Evolutionary conservation across 2,113 vertebrate species (phyloP).

Genomic region (Dipodomys stephensi): DNA sequence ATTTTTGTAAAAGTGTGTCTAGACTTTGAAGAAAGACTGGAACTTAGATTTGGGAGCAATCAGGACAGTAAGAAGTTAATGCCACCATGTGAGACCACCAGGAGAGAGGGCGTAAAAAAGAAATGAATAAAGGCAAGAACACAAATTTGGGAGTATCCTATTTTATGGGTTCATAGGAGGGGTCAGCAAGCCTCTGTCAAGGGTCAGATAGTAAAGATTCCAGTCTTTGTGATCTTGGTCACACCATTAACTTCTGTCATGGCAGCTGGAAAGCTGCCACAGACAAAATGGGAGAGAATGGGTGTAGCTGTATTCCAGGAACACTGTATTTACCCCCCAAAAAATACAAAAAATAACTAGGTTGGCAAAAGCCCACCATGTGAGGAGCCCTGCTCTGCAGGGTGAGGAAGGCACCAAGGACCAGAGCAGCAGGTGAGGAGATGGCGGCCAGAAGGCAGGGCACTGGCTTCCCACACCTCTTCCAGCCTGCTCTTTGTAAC

Average conservation of each 20-base stretch:
- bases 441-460: too few species aligned
- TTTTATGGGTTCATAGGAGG: neutral
- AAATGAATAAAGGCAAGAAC: neutral
- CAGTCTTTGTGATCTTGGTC: neutral
- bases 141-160: neutral
- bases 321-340: neutral
- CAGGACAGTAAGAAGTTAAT: neutral
- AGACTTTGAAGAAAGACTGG: neutral
- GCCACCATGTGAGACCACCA: neutral
- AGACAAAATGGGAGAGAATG: fast-evolving
- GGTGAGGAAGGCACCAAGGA: neutral
- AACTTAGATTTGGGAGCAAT: neutral
- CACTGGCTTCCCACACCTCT: fast-evolving
- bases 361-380: too few species aligned
- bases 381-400: neutral
- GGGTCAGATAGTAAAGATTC: neutral
- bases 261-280: fast-evolving
- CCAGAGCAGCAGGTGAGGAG: fast-evolving
- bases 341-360: neutral
- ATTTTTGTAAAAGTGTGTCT: neutral
- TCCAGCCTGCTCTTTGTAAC: fast-evolving
- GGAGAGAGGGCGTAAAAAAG: neutral
- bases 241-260: neutral
- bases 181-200: neutral
- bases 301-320: neutral